Conservation (phyloP, 1,140 invertebrate species). For the Heterodera schachtii region DNA sequence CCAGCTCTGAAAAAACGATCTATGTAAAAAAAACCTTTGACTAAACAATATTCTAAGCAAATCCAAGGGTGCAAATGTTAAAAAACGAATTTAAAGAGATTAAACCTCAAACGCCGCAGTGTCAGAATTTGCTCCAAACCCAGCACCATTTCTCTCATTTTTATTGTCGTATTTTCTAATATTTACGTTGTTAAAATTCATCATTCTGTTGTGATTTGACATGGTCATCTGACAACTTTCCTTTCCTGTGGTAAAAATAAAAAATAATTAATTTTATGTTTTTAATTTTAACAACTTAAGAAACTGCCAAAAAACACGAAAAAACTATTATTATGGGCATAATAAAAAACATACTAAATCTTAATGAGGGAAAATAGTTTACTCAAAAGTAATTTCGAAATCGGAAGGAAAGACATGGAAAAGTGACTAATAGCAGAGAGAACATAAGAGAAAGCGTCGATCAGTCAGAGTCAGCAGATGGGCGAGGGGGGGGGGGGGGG, state of each 20-base stretch:
- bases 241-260: neutral
- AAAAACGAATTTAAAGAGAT: neutral
- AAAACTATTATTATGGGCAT: too few species aligned
- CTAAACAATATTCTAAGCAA: too few species aligned
- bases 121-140: neutral
- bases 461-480: too few species aligned
- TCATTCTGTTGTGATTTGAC: neutral
- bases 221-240: neutral
- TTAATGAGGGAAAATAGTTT: too few species aligned
- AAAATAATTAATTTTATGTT: neutral
- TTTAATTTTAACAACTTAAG: neutral
- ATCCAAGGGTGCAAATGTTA: neutral
- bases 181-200: constrained; percentile 4
- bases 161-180: neutral
- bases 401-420: neutral
- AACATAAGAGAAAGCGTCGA: neutral
- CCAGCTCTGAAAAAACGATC: neutral
- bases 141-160: neutral
- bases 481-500: too few species aligned
- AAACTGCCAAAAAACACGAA: too few species aligned
- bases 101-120: neutral
- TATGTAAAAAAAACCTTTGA: too few species aligned
- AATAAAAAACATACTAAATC: too few species aligned
- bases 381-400: too few species aligned
- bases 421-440: neutral